Conservation (phyloP, 2,888 invertebrate genomes). For the Orchestes rusci region DNA sequence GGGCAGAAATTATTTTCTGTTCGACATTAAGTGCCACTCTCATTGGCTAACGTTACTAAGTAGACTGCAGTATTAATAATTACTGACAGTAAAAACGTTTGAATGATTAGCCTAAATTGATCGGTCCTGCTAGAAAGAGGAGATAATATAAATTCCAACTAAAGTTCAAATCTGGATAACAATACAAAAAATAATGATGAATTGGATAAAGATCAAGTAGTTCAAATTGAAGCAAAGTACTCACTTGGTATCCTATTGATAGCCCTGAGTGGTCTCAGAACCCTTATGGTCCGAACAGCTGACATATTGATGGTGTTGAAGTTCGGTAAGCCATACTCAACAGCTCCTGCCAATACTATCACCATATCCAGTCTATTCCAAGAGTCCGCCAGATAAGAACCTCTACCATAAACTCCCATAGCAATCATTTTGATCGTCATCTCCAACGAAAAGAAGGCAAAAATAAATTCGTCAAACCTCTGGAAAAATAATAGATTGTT, state of each 20-base stretch:
- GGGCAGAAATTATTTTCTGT: no score
- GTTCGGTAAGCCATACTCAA: constrained; percentile 81
- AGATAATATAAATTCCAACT: constrained; percentile 9
- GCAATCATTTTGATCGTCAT: constrained; percentile 98
- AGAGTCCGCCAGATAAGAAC: constrained; percentile 93
- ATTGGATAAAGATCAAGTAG: no score
- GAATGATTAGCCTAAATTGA: no score
- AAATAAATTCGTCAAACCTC: constrained; percentile 98
- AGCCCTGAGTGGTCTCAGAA: constrained; percentile 90
- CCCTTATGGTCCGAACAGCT: constrained; percentile 96
- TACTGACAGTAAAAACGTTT: no score
- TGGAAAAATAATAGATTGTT: constrained; percentile 44
- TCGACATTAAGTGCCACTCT: no score
- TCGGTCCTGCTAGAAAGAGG: no score
- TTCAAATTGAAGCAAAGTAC: no score
- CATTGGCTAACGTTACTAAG: no score
- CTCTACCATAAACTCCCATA: constrained; percentile 91
- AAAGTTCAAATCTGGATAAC: constrained; percentile 10
- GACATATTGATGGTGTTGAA: constrained; percentile 97
- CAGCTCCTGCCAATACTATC: constrained; percentile 89
- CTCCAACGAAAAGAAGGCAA: constrained; percentile 95
- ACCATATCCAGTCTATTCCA: constrained; percentile 99
- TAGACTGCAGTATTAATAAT: no score
- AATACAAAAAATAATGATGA: no score
- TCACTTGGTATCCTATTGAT: constrained; percentile 99